Evolutionary conservation across 2,797 vertebrate species (phyloP).

Genomic region (Manis crassicaudata): DNA sequence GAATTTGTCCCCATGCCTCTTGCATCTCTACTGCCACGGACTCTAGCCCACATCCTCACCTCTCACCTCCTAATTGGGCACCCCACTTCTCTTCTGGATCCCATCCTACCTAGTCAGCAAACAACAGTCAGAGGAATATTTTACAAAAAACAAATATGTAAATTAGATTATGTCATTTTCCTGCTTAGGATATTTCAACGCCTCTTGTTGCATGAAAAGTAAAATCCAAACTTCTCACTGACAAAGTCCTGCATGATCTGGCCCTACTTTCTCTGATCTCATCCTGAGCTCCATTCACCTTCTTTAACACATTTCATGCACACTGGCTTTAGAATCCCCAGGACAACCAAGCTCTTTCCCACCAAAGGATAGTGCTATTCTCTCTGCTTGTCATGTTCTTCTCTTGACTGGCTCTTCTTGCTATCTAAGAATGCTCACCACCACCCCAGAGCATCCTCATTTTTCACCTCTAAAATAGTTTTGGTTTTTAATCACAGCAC

Average conservation of each 20-base stretch:
- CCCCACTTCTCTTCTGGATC: background rate
- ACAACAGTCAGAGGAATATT: background rate
- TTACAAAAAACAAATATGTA: background rate
- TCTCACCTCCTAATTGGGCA: background rate
- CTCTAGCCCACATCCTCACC: background rate
- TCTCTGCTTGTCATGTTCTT: background rate
- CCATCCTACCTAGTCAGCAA: background rate
- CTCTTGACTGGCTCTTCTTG: background rate
- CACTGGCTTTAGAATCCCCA: background rate
- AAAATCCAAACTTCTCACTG: background rate
- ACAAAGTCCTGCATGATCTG: background rate
- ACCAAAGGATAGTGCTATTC: background rate
- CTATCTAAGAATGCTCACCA: background rate
- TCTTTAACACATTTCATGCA: background rate
- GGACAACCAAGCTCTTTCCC: background rate
- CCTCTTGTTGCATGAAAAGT: background rate
- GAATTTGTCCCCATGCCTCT: background rate
- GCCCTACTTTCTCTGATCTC: background rate
- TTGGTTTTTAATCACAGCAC: background rate
- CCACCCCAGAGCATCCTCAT: background rate
- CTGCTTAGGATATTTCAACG: background rate
- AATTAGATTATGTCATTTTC: background rate
- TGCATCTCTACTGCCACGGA: background rate
- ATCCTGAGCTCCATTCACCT: background rate
- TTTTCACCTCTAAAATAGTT: background rate